These are phyloP conservation scores for Mythimna albipuncta DNA, from an alignment of 2,888 invertebrate species.

Conservation along the genomic window DNA sequence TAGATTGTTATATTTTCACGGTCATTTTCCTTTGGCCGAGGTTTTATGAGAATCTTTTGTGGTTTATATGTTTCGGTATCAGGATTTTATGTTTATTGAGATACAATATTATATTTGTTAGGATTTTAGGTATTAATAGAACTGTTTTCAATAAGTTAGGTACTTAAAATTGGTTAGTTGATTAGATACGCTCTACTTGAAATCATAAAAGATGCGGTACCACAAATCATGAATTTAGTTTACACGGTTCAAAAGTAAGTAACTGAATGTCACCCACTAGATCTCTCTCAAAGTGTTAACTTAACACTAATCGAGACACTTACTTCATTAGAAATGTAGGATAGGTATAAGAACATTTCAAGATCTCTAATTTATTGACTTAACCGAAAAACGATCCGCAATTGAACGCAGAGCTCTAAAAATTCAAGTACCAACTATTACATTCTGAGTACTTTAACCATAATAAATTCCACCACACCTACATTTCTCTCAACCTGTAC, in stretches of 20 bases:
- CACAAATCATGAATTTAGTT: slow-evolving; percentile 6
- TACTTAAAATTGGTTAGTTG: no score
- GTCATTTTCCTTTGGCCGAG: slow-evolving; percentile 70
- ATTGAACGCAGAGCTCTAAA: slow-evolving; percentile 9
- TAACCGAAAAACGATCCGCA: slow-evolving; percentile 49
- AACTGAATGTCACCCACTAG: slow-evolving; percentile 7
- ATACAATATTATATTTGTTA: slow-evolving; percentile 24
- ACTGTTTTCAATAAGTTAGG: background rate
- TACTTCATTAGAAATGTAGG: slow-evolving; percentile 39
- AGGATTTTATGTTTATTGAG: slow-evolving; percentile 36
- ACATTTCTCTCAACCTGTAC: slow-evolving; percentile 48
- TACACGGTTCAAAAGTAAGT: slow-evolving; percentile 4
- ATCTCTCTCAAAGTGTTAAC: slow-evolving; percentile 9
- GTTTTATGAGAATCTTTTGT: slow-evolving; percentile 66
- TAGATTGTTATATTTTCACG: slow-evolving; percentile 83
- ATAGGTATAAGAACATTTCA: slow-evolving; percentile 16
- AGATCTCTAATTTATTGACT: slow-evolving; percentile 46
- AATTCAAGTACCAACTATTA: slow-evolving; percentile 40
- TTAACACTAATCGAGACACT: slow-evolving; percentile 31
- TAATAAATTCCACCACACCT: slow-evolving; percentile 56
- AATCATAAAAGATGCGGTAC: background rate
- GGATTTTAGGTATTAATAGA: slow-evolving; percentile 1
- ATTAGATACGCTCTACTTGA: background rate
- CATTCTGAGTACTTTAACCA: slow-evolving; percentile 33
- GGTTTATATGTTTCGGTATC: slow-evolving; percentile 42